phyloP scores from a whole-genome alignment of 2,888 invertebrate species.

The Spatulosminthurus flaviceps region DNA sequence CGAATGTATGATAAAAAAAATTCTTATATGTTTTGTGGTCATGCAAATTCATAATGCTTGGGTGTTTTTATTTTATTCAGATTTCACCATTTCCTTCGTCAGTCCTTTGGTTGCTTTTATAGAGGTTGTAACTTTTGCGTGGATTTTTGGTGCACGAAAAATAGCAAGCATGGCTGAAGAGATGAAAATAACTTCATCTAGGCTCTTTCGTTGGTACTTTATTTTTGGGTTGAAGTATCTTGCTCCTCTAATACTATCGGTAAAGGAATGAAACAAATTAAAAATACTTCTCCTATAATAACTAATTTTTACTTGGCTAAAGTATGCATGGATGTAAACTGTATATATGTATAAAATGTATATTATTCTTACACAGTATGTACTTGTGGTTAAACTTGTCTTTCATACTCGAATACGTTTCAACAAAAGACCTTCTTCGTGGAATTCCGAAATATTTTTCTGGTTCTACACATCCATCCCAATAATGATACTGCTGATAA shows the following conservation, averaged over 20 bases:
- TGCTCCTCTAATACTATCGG: neutral
- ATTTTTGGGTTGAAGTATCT: constrained; percentile 32
- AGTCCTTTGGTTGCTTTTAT: constrained; percentile 49
- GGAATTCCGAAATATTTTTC: neutral
- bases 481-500: neutral
- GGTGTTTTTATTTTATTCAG: constrained; percentile 16
- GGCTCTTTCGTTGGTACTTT: constrained; percentile 33
- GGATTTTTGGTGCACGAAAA: constrained; percentile 52
- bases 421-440: neutral
- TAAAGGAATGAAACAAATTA: neutral
- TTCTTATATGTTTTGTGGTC: neutral
- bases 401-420: constrained; percentile 14
- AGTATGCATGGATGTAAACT: too few species aligned
- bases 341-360: neutral
- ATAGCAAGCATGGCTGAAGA: constrained; percentile 53
- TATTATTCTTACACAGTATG: neutral
- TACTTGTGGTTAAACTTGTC: constrained; percentile 20
- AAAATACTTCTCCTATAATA: too few species aligned
- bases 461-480: constrained; percentile 1
- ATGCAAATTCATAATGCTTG: too few species aligned
- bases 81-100: constrained; percentile 48
- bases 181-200: constrained; percentile 46
- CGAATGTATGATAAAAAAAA: constrained; percentile 46
- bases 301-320: too few species aligned
- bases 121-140: constrained; percentile 47